A percentile compares a stretch with the other conserved stretches of the same genome.
Conservation (phyloP, 2,113 vertebrate genomes). For the human region DNA sequence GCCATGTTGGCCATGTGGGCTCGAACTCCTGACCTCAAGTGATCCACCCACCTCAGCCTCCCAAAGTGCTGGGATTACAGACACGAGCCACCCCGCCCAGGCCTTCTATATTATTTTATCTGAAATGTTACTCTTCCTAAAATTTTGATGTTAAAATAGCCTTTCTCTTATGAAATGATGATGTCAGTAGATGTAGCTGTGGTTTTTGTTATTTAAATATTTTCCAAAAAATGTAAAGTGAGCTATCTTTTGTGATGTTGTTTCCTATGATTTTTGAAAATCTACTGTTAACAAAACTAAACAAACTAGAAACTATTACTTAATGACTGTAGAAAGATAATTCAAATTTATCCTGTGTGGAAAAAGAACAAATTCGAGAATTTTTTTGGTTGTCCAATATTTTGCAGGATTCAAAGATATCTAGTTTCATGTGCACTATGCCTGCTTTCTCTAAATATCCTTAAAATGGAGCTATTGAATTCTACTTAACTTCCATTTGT, state of each 20-base stretch:
- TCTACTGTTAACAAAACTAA: not conserved
- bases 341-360: not conserved
- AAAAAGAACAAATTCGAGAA: not conserved
- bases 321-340: not conserved
- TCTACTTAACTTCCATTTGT: not conserved
- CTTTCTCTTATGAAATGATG: not conserved
- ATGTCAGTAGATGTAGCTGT: not conserved
- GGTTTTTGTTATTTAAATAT: not conserved
- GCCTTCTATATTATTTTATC: not conserved
- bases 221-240: not conserved
- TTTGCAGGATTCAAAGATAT: not conserved
- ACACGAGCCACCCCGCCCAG: no score
- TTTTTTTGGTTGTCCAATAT: not conserved
- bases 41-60: no score
- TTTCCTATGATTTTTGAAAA: not conserved
- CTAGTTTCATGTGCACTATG: not conserved
- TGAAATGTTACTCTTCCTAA: not conserved
- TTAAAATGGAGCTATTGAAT: not conserved
- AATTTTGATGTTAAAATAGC: not conserved
- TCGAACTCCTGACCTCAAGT: no score
- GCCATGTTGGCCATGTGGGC: no score
- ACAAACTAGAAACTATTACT: not conserved
- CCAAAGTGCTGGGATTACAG: no score
- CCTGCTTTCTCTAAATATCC: not conserved
- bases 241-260: not conserved